A percentile compares a stretch with the other conserved stretches of the same genome.
Evolutionary conservation across 2,113 vertebrate genomes (phyloP).

Genomic region (Erpornis zantholeuca): DNA sequence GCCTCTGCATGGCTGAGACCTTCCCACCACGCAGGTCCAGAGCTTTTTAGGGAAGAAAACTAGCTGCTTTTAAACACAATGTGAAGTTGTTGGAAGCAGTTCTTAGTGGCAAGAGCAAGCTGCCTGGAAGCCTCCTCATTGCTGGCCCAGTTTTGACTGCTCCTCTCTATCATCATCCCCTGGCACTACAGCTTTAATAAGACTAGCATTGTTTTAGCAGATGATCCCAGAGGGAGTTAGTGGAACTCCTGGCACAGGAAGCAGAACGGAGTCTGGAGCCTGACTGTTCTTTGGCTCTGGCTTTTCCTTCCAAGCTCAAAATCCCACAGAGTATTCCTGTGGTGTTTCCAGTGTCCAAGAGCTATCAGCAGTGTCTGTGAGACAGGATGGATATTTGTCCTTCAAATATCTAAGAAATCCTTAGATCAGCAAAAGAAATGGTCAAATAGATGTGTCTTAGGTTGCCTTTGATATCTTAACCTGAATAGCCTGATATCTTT

Average conservation of each 20-base stretch:
- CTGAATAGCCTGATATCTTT: not conserved
- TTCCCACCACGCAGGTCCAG: not conserved
- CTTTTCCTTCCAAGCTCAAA: not conserved
- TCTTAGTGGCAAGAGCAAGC: not conserved
- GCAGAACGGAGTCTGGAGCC: not conserved
- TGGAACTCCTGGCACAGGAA: not conserved
- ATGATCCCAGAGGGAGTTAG: not conserved
- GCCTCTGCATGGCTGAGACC: not conserved
- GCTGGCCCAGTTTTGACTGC: not conserved
- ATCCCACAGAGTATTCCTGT: not conserved
- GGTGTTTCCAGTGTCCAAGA: not conserved
- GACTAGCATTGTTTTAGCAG: not conserved
- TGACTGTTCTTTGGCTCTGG: not conserved
- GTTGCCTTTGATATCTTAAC: not conserved
- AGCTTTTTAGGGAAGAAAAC: not conserved
- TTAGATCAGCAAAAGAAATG: not conserved
- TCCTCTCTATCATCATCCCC: not conserved
- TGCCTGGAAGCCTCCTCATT: not conserved
- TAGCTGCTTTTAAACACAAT: rapidly evolving
- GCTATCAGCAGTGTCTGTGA: not conserved
- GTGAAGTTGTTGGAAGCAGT: not conserved
- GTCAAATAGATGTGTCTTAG: not conserved
- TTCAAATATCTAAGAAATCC: not conserved
- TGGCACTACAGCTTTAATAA: not conserved
- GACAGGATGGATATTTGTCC: not conserved